Conservation (phyloP, 2,113 vertebrate genomes). For the Charadrius vociferus region DNA sequence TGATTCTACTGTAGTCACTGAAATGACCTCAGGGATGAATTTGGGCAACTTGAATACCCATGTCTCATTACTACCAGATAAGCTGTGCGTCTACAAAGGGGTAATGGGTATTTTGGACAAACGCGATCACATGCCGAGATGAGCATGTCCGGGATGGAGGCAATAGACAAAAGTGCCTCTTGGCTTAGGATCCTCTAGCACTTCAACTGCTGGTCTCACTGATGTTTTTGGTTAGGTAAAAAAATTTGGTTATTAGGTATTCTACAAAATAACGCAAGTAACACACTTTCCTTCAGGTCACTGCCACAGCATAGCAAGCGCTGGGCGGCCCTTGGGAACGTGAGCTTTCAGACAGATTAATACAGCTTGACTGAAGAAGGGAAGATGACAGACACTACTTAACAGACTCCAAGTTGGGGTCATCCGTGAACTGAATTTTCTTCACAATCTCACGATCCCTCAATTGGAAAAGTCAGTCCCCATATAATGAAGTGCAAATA, state of each 20-base stretch:
- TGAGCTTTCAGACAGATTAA: conserved; percentile 68
- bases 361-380: conserved; percentile 52
- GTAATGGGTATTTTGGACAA: background rate
- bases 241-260: background rate
- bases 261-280: conserved; percentile 6
- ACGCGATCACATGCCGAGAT: rapidly evolving
- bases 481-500: background rate
- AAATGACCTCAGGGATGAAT: background rate
- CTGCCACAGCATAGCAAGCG: background rate
- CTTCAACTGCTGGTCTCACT: background rate
- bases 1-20: background rate
- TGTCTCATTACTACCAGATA: background rate
- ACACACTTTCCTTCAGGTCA: conserved; percentile 43
- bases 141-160: background rate
- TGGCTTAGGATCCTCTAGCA: background rate
- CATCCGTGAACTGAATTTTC: conserved; percentile 20
- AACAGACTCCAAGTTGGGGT: background rate
- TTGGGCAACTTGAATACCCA: background rate
- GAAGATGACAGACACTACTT: conserved; percentile 33
- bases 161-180: background rate
- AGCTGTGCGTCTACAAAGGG: background rate
- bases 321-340: conserved; percentile 24
- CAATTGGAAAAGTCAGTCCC: background rate
- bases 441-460: background rate
- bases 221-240: background rate